These are phyloP conservation scores for Bombus affinis DNA, from an alignment of 1,140 invertebrate species.

Conservation along the genomic window DNA sequence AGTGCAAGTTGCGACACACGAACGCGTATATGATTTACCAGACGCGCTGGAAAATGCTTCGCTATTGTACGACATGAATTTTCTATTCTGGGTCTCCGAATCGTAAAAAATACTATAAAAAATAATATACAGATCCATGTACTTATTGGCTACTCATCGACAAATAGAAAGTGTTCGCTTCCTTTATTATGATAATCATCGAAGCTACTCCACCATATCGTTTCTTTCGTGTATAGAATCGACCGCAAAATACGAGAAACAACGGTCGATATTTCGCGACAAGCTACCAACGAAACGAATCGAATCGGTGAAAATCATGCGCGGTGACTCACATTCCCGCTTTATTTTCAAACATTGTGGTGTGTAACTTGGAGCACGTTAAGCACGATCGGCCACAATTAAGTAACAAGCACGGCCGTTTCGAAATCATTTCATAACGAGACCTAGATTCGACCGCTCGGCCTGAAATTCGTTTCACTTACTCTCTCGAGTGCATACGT, in stretches of 20 bases:
- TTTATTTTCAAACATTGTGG: not conserved
- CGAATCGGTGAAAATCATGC: not conserved
- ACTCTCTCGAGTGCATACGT: not conserved
- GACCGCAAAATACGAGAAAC: not conserved
- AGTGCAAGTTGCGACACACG: not conserved
- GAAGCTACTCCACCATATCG: too few species aligned
- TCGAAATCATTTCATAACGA: constrained; percentile 68
- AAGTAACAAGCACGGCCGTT: constrained; percentile 52
- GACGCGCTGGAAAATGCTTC: not conserved
- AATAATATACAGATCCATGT: too few species aligned
- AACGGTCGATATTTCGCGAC: not conserved
- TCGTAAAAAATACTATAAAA: too few species aligned
- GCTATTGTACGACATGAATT: not conserved
- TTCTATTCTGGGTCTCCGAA: too few species aligned
- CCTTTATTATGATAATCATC: too few species aligned
- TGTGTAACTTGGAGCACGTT: constrained; percentile 18
- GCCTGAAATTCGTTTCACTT: constrained; percentile 53
- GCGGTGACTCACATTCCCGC: not conserved
- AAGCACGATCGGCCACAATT: constrained; percentile 57
- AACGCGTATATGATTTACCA: not conserved
- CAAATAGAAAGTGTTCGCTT: too few species aligned
- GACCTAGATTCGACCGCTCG: constrained; percentile 53
- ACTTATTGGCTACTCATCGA: too few species aligned
- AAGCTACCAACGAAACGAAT: not conserved
- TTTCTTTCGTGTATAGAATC: too few species aligned